These are phyloP conservation scores for Drosophila saltans DNA, from an alignment of 1,140 invertebrate genomes.

Conservation along the genomic window DNA sequence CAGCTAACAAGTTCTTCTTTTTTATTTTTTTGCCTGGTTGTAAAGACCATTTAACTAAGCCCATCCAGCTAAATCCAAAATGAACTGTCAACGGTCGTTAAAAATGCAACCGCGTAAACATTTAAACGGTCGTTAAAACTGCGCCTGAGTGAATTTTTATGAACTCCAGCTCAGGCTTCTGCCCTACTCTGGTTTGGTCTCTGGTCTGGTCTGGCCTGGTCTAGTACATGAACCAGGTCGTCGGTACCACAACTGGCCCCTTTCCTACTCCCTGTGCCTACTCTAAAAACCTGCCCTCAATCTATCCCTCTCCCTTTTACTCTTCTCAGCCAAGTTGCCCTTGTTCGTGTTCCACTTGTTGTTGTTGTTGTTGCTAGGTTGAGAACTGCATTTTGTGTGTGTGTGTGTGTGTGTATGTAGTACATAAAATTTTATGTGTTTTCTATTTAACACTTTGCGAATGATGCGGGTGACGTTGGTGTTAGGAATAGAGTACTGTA, in stretches of 20 bases:
- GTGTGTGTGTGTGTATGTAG: conserved; percentile 14
- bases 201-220: background rate
- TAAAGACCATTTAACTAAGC: conserved; percentile 57
- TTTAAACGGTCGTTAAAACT: conserved; percentile 71
- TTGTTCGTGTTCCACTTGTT: conserved; percentile 16
- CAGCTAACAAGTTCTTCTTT: background rate
- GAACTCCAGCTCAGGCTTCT: conserved; percentile 36
- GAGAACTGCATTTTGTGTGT: background rate
- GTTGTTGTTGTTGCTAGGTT: background rate
- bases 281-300: conserved; percentile 12
- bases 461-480: background rate
- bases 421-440: conserved; percentile 74
- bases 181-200: background rate
- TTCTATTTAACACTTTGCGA: conserved; percentile 71
- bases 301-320: background rate
- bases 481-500: background rate
- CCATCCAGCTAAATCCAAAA: conserved; percentile 60
- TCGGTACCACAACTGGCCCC: background rate
- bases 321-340: conserved; percentile 2
- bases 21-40: background rate
- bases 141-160: conserved; percentile 76
- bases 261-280: background rate
- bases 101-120: conserved; percentile 75
- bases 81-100: conserved; percentile 75
- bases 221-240: conserved; percentile 6